Evolutionary conservation across 2,888 invertebrate genomes (phyloP).

Genomic region (Norana najaformis): DNA sequence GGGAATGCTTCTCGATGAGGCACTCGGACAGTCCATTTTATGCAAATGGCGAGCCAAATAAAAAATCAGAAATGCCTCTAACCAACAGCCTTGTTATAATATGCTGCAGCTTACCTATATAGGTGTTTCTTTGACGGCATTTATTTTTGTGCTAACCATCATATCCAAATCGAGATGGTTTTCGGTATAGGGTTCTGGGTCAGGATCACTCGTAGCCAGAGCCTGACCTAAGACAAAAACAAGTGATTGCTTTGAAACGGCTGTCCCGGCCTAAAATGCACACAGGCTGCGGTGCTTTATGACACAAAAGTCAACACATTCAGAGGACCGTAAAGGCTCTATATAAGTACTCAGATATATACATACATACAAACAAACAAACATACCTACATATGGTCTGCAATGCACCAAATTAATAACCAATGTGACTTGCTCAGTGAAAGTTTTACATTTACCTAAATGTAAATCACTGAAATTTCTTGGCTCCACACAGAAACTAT

Average conservation of each 20-base stretch:
- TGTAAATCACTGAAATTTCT: no score
- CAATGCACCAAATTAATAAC: no score
- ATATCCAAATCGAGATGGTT: conserved; percentile 29
- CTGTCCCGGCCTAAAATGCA: no score
- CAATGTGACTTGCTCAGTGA: no score
- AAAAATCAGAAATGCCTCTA: no score
- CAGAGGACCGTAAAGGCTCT: not conserved
- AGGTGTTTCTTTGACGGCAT: conserved; percentile 35
- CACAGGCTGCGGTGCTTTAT: not conserved
- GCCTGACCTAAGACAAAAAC: conserved; percentile 20
- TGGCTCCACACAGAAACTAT: no score
- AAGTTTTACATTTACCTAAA: no score
- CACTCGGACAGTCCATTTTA: no score
- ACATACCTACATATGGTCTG: not conserved
- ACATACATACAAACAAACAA: not conserved
- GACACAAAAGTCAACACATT: not conserved
- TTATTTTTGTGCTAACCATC: conserved; percentile 22
- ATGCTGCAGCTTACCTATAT: conserved; percentile 24
- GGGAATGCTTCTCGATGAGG: no score
- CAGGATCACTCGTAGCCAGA: conserved; percentile 34
- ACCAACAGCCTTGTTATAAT: not conserved
- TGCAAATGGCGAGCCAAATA: no score
- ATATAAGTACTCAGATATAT: not conserved
- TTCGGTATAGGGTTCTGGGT: conserved; percentile 29
- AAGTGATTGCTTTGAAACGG: not conserved